phyloP scores from a whole-genome alignment of 2,888 invertebrate genomes.

The Cremastinae sp. region DNA sequence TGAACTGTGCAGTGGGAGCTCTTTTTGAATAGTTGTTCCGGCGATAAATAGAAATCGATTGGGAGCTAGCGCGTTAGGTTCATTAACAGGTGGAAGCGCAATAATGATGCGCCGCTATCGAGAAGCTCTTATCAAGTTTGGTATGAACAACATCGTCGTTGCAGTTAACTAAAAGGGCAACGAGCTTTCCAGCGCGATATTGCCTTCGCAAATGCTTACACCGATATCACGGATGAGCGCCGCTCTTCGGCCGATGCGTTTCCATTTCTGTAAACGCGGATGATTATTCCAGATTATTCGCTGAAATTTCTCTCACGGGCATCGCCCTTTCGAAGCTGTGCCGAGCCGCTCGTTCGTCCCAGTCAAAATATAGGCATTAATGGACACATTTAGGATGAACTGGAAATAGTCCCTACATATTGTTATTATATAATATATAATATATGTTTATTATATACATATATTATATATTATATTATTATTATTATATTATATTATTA shows the following conservation, averaged over 20 bases:
- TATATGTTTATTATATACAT: too few relatives aligned
- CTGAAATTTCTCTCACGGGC: slow-evolving; percentile 9
- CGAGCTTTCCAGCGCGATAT: slow-evolving; percentile 29
- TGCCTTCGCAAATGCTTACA: slow-evolving; percentile 32
- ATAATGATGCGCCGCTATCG: slow-evolving; percentile 16
- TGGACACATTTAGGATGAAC: too few relatives aligned
- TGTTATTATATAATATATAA: too few relatives aligned
- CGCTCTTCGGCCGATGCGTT: slow-evolving; percentile 32
- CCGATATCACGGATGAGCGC: slow-evolving; percentile 10
- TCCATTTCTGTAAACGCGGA: slow-evolving; percentile 48
- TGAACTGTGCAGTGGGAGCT: too few relatives aligned
- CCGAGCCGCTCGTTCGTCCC: slow-evolving; percentile 5
- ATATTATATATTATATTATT: too few relatives aligned
- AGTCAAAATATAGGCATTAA: background rate
- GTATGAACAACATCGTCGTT: slow-evolving; percentile 14
- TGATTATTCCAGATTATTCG: slow-evolving; percentile 46
- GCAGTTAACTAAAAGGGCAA: slow-evolving; percentile 19
- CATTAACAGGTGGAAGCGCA: slow-evolving; percentile 17
- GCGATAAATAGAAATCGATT: too few relatives aligned
- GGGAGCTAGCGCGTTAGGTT: background rate
- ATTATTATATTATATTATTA: too few relatives aligned
- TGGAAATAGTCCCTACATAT: too few relatives aligned
- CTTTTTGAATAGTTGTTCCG: too few relatives aligned
- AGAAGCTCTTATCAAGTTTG: slow-evolving; percentile 27
- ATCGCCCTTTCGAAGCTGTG: slow-evolving; percentile 13